Evolutionary conservation across 2,888 invertebrate species (phyloP), one percentile per base, ranked within the genome.

Genomic region (Parnassius smintheus): DNA sequence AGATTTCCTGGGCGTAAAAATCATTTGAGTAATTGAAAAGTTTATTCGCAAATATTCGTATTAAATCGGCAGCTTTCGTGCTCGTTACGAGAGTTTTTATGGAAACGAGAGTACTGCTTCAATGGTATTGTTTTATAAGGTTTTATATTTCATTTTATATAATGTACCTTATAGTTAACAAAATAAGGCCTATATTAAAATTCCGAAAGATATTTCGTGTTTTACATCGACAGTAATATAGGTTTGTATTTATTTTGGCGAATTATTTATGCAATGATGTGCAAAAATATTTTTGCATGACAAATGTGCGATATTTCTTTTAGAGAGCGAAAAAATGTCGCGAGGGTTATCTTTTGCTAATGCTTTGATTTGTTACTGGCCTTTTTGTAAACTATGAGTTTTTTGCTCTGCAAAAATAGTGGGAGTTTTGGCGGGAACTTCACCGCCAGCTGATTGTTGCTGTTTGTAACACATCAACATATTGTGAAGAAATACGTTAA

Each of bases 231-330:
- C 62, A 54, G 65, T 61, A 66, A 68, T 42, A 65, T 65, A 65
- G 66, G 45, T 70, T 71, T 70, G 69, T 60, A 52, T 62, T 64
- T 65, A 59, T 2, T n/a, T 66, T 65, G 67, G 62, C 67, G 70
- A 72, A 76, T 77, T 76, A 77, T 77, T 75, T 72, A 73, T 72
- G 74, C 75, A 82, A 82, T 80, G 80, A 75, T 69, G 73, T 74
- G 75, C 66, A 74, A 78, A 76, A 80, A 81, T 74, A 74, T 72
- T 72, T 71, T 63, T 74, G 71, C 72, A 73, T 72, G 64, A 68
- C 66, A 66, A 69, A 70, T 68, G 64, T 64, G 60, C 59, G 42
- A 64, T 60, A 56, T 64, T 64, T 56, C 51, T 60, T 60, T 49
- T 51, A 35, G 41, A 46, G 41, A 41, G 42, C 51, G 59, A 18